Base-by-base conservation (phyloP, 2,888 invertebrate species). In the Ennomos quercinarius region DNA sequence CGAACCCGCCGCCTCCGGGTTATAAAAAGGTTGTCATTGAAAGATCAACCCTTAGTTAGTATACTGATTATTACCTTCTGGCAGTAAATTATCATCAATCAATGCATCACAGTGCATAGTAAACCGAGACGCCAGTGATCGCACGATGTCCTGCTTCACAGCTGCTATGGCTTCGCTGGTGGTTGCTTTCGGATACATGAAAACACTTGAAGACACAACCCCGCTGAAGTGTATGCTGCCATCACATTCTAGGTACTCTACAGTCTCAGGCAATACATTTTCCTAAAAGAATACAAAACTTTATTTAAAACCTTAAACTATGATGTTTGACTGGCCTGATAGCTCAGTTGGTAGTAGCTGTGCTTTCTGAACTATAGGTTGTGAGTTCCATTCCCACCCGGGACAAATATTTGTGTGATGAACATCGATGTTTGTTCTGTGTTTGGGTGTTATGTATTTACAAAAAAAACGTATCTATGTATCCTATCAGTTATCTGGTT, bases 101-200 rank as follows among this genome's bases (percentile, higher is more conserved):
- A 98, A 91, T 56, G 98, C 98, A 86, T 98, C 98, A 93, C 97
- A 98, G 79, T 98, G 97, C 94, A 98, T 96, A 74, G 98, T 97
- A 77, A 98, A 95, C 63, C 98, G 93, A 10, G 98, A 95, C 10
- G 96, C 95, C 57, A 98, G 87, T 53, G 98, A 98, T 59, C 98
- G 93, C 65, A 98, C 93, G 27, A 98, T 95, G 78, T 99, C 98
- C 80, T 96, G 95, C 76, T 96, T 96, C 10, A 98, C 93, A 17
- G 96, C 96, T 67, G 89, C 85, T 27, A 95, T 94, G 0, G 96
- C 96, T 78, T 96, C 96, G 47, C 91, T 91, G 35, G 97, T 94
- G 2, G 95, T 95, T 4, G 96, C 95, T 77, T 96, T 96, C 10
- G 95, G 94, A 79, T 96, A 95, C 69, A 97, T 93, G 87, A 96